Conservation (phyloP, 2,797 vertebrate genomes). For the Rhincodon typus region DNA sequence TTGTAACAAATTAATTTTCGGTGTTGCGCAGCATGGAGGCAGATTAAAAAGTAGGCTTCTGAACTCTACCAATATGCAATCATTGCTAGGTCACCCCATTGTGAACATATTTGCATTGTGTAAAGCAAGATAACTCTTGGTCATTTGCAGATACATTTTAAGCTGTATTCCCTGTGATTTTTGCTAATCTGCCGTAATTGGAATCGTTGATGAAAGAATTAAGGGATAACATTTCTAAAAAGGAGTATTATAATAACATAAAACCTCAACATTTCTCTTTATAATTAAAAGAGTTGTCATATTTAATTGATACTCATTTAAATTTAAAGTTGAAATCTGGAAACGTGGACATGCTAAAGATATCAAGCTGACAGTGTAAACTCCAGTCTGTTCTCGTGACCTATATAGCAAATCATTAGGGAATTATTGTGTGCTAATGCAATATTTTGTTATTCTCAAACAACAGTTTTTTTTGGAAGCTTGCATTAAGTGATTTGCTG, state of each 20-base stretch:
- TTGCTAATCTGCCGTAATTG: constrained; percentile 11
- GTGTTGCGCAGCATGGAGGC: background rate
- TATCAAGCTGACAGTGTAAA: background rate
- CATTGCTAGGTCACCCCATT: background rate
- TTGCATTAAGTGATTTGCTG: background rate
- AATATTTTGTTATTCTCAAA: background rate
- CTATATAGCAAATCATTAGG: background rate
- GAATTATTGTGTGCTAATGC: background rate
- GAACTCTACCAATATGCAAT: background rate
- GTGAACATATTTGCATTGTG: background rate
- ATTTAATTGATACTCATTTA: background rate
- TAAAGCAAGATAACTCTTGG: background rate
- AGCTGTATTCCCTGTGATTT: background rate
- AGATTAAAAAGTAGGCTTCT: background rate
- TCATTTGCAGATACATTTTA: background rate
- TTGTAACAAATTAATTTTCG: background rate
- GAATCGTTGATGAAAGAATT: background rate
- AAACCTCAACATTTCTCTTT: background rate
- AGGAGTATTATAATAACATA: background rate
- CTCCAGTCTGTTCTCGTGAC: background rate
- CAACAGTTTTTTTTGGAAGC: background rate
- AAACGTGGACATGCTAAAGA: background rate
- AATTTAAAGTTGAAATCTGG: background rate
- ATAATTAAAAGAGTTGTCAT: background rate
- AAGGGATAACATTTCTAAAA: background rate